Evolutionary conservation across 2,797 vertebrate species (phyloP).

Genomic region (Phataginus tetradactyla): DNA sequence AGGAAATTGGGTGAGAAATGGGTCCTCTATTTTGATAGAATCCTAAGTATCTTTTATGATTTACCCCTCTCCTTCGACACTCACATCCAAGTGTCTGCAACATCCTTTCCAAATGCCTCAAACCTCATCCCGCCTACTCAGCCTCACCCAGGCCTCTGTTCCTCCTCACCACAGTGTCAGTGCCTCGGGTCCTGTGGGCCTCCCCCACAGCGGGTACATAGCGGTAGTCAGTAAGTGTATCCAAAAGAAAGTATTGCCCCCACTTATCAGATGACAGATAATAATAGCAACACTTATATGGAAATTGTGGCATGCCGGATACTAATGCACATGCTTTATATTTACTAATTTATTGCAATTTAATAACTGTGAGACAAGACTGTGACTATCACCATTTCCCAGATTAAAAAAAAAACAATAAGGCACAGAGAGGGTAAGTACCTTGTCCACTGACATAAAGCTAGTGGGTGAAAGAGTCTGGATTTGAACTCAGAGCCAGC

Average conservation of each 20-base stretch:
- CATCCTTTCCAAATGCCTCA: neutral
- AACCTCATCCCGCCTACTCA: neutral
- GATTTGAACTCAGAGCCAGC: neutral
- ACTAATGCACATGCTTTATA: neutral
- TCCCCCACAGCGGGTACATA: neutral
- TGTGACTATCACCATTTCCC: neutral
- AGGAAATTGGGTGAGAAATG: neutral
- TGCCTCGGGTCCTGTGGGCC: rapidly evolving
- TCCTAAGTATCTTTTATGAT: neutral
- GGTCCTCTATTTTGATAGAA: neutral
- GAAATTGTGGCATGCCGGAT: neutral
- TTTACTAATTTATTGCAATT: neutral
- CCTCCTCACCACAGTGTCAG: neutral
- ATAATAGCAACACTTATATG: neutral
- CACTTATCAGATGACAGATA: neutral
- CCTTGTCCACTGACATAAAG: neutral
- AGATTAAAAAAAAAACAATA: neutral
- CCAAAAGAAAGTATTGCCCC: neutral
- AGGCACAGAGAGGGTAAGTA: neutral
- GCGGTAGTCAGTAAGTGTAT: neutral
- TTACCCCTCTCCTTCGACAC: neutral
- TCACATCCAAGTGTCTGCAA: neutral
- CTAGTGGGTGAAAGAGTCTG: neutral
- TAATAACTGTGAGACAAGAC: neutral
- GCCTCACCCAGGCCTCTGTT: neutral